These are phyloP conservation scores for Dexiosoma caninum DNA, from an alignment of 2,888 invertebrate genomes.

Conservation along the genomic window DNA sequence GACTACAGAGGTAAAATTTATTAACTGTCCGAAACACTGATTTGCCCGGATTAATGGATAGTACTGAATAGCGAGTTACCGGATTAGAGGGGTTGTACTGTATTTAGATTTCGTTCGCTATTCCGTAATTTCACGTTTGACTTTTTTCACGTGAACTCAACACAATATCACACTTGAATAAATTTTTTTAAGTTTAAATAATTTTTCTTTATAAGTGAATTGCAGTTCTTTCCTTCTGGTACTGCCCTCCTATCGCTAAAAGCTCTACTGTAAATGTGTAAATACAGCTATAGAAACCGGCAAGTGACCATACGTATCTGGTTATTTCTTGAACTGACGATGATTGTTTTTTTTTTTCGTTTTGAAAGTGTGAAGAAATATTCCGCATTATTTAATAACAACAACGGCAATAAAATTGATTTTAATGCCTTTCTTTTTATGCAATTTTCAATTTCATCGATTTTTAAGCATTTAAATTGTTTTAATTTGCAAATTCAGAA, in stretches of 20 bases:
- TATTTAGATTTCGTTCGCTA: too few species aligned
- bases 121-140: too few species aligned
- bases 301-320: background rate
- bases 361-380: constrained; percentile 47
- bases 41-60: too few species aligned
- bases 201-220: too few species aligned
- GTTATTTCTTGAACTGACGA: constrained; percentile 2
- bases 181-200: too few species aligned
- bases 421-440: constrained; percentile 7
- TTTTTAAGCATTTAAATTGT: background rate
- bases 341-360: constrained; percentile 8
- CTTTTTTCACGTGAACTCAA: too few species aligned
- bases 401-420: constrained; percentile 27
- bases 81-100: too few species aligned
- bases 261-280: background rate
- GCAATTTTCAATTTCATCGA: constrained; percentile 17
- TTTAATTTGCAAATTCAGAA: background rate
- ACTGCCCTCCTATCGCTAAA: background rate
- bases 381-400: constrained; percentile 48
- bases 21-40: too few species aligned
- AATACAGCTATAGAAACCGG: background rate
- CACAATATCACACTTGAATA: too few species aligned
- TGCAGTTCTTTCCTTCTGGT: background rate
- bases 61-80: too few species aligned
- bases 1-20: too few species aligned